Evolutionary conservation across 2,888 invertebrate species (phyloP).

Genomic region (Megaustenia siamemsis): DNA sequence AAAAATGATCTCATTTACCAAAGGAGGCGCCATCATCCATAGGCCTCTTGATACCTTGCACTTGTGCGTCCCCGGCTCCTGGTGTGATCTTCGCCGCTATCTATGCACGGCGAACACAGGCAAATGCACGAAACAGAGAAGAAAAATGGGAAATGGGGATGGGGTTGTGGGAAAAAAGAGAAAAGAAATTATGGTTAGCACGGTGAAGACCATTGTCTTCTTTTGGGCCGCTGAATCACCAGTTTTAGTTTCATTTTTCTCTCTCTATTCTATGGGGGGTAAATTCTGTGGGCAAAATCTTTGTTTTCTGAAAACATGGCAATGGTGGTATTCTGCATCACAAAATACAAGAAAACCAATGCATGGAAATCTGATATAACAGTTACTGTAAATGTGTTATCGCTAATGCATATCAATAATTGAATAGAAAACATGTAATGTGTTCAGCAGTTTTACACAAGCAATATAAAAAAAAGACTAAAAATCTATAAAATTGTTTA

Average conservation of each 20-base stretch:
- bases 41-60: conserved; percentile 72
- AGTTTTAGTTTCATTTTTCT: conserved; percentile 46
- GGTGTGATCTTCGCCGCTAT: conserved; percentile 78
- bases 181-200: conserved; percentile 46
- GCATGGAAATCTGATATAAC: background rate
- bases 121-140: conserved; percentile 52
- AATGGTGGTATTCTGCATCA: conserved; percentile 29
- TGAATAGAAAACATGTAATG: background rate
- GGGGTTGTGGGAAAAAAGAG: conserved; percentile 24
- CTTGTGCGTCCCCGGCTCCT: conserved; percentile 72
- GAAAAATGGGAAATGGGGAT: conserved; percentile 40
- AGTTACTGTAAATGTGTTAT: background rate
- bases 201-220: conserved; percentile 21
- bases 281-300: background rate
- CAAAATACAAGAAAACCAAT: conserved; percentile 25
- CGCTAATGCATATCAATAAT: conserved; percentile 5
- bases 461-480: too few species aligned
- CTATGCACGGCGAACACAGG: conserved; percentile 60
- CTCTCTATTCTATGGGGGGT: background rate
- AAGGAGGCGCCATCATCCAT: conserved; percentile 71
- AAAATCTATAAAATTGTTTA: too few species aligned
- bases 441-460: too few species aligned
- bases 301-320: conserved; percentile 39
- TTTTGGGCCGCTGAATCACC: conserved; percentile 47
- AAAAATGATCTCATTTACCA: conserved; percentile 59